These are phyloP conservation scores for Glyphotaelius pellucidus DNA, from an alignment of 2,888 invertebrate species.

Conservation along the genomic window DNA sequence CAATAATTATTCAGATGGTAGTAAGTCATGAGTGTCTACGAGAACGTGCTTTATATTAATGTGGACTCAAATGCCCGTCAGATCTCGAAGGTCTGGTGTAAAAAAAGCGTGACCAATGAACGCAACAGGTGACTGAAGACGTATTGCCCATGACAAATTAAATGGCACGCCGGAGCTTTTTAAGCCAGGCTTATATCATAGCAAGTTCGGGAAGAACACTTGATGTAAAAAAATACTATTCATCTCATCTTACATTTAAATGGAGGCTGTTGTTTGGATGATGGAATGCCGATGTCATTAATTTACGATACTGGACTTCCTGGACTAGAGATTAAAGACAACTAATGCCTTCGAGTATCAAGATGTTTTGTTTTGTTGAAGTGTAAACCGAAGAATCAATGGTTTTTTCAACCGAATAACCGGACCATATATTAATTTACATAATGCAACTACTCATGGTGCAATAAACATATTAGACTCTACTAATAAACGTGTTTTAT, in stretches of 20 bases:
- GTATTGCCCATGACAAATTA: conserved; percentile 37
- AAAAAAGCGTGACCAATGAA: conserved; percentile 38
- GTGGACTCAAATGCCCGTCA: not conserved
- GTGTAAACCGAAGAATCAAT: not conserved
- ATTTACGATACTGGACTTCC: conserved; percentile 5
- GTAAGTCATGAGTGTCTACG: not conserved
- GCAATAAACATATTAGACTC: no score
- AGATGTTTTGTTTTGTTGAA: not conserved
- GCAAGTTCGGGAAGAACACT: not conserved
- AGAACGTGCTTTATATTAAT: not conserved
- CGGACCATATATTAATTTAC: no score
- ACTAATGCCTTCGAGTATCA: not conserved
- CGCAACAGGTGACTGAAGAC: conserved; percentile 40
- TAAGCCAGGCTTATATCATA: not conserved
- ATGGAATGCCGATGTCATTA: conserved; percentile 28
- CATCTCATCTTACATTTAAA: not conserved
- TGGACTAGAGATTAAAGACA: not conserved
- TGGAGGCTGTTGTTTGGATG: not conserved
- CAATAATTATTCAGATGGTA: not conserved
- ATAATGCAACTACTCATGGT: no score
- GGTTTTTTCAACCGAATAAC: not conserved
- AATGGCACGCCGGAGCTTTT: conserved; percentile 36
- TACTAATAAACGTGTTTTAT: no score
- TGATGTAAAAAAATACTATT: not conserved
- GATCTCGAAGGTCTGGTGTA: not conserved